phyloP scores from a whole-genome alignment of 64 coral and sea anemone species.

The Dendrophyllia cribrosa region DNA sequence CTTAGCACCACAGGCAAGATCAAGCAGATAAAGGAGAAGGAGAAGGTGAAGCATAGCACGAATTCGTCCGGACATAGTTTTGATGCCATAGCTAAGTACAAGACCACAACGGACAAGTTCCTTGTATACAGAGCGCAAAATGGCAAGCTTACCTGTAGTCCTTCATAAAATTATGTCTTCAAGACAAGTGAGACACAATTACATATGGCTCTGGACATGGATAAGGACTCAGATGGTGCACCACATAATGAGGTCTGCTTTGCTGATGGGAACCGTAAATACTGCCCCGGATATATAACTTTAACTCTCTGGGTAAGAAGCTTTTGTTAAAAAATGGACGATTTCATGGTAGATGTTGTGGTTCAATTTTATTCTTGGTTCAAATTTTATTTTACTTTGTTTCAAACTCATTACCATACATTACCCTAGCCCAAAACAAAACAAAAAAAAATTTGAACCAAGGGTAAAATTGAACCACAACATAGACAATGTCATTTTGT shows the following conservation, averaged over 20 bases:
- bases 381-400: no score
- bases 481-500: no score
- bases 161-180: conserved; percentile 43
- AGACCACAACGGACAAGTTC: conserved; percentile 70
- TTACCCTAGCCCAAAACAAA: no score
- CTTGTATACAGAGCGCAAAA: conserved; percentile 64
- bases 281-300: conserved; percentile 49
- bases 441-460: no score
- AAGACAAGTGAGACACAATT: conserved; percentile 53
- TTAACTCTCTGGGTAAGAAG: conserved; percentile 72
- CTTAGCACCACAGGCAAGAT: conserved; percentile 57
- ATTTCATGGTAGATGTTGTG: no score
- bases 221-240: conserved; percentile 42
- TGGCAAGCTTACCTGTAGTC: conserved; percentile 39
- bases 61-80: conserved; percentile 68
- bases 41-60: conserved; percentile 39
- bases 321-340: no score
- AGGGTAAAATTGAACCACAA: no score
- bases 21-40: conserved; percentile 12
- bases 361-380: no score
- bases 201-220: conserved; percentile 63
- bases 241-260: conserved; percentile 58
- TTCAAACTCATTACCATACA: no score
- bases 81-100: conserved; percentile 73
- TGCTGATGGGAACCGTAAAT: conserved; percentile 59